phyloP scores from a whole-genome alignment of 2,888 invertebrate species.

The Phyllotreta striolata region DNA sequence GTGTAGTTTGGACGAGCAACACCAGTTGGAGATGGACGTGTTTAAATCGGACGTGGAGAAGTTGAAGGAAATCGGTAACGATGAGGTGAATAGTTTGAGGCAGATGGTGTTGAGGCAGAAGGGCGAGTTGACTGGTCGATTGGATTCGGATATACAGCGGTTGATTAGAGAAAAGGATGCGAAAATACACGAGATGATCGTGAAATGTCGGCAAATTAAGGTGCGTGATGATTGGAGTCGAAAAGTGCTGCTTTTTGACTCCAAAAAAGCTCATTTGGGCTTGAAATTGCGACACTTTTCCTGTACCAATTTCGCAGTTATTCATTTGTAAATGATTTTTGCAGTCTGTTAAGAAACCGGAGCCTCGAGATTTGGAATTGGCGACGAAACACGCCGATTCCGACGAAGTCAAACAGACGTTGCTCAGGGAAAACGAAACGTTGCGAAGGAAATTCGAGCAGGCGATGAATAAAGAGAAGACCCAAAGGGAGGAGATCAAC shows the following conservation, averaged over 20 bases:
- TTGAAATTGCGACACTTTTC: background rate
- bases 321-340: conserved; percentile 20
- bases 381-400: conserved; percentile 50
- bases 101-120: conserved; percentile 60
- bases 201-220: conserved; percentile 58
- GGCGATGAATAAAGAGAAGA: conserved; percentile 64
- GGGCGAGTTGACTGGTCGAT: conserved; percentile 55
- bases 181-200: conserved; percentile 61
- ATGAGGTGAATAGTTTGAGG: conserved; percentile 58
- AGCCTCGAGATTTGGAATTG: conserved; percentile 42
- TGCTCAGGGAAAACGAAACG: conserved; percentile 57
- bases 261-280: too few species aligned
- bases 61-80: conserved; percentile 45
- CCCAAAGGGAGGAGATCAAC: conserved; percentile 62
- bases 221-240: conserved; percentile 44
- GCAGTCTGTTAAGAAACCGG: conserved; percentile 34
- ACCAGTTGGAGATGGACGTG: conserved; percentile 69
- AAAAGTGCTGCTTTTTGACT: too few species aligned
- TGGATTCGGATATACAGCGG: conserved; percentile 58
- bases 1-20: conserved; percentile 67
- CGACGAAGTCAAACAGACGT: conserved; percentile 51
- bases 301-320: background rate
- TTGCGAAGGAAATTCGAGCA: conserved; percentile 64
- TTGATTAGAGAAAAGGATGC: conserved; percentile 60
- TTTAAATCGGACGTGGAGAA: conserved; percentile 72